Evolutionary conservation across 2,797 vertebrate genomes (phyloP).

Genomic region (Lacerta bilineata): DNA sequence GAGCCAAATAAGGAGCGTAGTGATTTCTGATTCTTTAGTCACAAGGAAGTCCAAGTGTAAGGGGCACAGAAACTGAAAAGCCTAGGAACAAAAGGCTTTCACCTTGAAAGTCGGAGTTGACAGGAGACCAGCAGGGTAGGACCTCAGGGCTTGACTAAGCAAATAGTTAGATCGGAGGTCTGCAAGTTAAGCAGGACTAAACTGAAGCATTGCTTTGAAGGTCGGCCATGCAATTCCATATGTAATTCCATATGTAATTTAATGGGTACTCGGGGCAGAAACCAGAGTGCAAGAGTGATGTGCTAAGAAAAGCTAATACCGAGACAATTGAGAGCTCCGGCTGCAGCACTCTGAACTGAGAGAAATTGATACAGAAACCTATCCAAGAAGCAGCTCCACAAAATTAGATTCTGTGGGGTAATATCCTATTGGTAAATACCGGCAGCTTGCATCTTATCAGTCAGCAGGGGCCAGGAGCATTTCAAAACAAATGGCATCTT

Average conservation of each 20-base stretch:
- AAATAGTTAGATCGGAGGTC: conserved; percentile 31
- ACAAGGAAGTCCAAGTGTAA: not conserved
- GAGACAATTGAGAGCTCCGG: not conserved
- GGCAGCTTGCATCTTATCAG: not conserved
- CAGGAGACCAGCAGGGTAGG: conserved; percentile 47
- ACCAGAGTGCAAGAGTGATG: not conserved
- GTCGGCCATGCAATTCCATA: conserved; percentile 38
- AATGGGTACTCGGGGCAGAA: conserved; percentile 15
- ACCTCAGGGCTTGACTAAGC: conserved; percentile 52
- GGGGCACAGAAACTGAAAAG: conserved; percentile 45
- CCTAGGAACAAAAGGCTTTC: conserved; percentile 21
- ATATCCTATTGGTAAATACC: not conserved
- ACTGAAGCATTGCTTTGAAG: not conserved
- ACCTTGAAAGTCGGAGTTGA: conserved; percentile 41
- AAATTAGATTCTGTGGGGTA: fast-evolving
- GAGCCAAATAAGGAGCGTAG: conserved; percentile 35
- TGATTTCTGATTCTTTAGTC: conserved; percentile 7
- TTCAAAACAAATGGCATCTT: conserved; percentile 40
- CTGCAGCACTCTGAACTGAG: conserved; percentile 6
- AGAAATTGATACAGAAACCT: conserved; percentile 6
- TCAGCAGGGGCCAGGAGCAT: not conserved
- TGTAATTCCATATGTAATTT: conserved; percentile 47
- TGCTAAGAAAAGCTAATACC: conserved; percentile 19
- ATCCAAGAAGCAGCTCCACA: conserved; percentile 5
- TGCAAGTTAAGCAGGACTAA: conserved; percentile 40